Base-by-base conservation (phyloP, 2,113 vertebrate genomes). In the Tupaia chinensis region DNA sequence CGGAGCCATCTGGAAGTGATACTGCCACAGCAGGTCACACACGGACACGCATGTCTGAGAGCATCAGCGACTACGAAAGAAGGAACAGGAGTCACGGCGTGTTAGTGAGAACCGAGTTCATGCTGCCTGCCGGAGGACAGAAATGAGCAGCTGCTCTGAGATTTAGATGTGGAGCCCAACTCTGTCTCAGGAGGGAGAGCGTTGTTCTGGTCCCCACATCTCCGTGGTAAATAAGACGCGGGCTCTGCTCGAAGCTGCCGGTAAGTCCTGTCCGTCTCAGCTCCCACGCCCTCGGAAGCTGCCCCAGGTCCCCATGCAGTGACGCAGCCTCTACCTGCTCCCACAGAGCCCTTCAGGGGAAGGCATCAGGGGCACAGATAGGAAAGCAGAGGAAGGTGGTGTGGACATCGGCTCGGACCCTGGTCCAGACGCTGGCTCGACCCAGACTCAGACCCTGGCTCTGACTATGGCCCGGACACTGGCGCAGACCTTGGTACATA, bases 201-300 rank as follows among this genome's bases (percentile, higher is more conserved):
- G 1, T 0, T 1, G 7, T 53, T 8, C 78, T 3, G 0, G 13
- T 8, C 4, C 14, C 23, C 4, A 0, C 1, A 44, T 13, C 44
- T 53, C 44, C 10, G 0, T 0, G 27, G 7, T 8, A 19, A n/a
- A 10, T 7, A 7, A 63, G 17, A 9, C 0, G 1, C 0, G 7
- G 60, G 3, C 74, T 69, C 20, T 17, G 1, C 25, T 2, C 17
- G 0, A 0, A 25, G 12, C 29, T 9, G 20, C 76, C 9, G 3
- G 2, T 2, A 12, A 3, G 73, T 25, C 65, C 53, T 19, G 0
- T 0, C 6, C 0, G 0, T 12, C 13, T 29, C 11, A 3, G 0
- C 29, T 13, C 19, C 4, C 19, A 0, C 34, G 44, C 44, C 44
- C 44, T 44, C 5, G 3, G 44, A 44, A 44, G 44, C 44, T 44